These are phyloP conservation scores for Ophion costatus DNA, from an alignment of 2,888 invertebrate species.

Conservation along the genomic window DNA sequence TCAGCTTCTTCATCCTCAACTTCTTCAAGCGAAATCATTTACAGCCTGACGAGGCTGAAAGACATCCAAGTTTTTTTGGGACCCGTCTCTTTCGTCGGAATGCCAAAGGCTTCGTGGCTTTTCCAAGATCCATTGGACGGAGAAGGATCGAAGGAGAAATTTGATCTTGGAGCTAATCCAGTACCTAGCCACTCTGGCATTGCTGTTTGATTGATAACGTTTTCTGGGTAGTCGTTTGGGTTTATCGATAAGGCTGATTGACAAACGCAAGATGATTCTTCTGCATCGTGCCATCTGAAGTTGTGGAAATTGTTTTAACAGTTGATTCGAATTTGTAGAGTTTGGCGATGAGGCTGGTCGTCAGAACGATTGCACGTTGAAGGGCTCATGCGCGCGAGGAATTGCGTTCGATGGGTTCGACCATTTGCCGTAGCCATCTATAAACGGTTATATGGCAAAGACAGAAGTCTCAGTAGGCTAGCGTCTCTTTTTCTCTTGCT, in stretches of 20 bases:
- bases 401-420: slow-evolving; percentile 36
- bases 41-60: too few relatives aligned
- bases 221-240: too few relatives aligned
- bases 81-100: too few relatives aligned
- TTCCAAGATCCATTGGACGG: too few relatives aligned
- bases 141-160: too few relatives aligned
- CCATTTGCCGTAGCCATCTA: slow-evolving; percentile 64
- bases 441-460: slow-evolving; percentile 59
- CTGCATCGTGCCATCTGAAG: not conserved
- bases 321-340: not conserved
- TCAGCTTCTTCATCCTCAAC: not conserved
- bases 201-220: too few relatives aligned
- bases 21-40: not conserved
- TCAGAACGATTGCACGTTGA: not conserved
- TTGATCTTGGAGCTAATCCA: too few relatives aligned
- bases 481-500: slow-evolving; percentile 20
- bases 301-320: not conserved
- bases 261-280: not conserved
- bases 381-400: not conserved
- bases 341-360: not conserved
- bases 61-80: too few relatives aligned
- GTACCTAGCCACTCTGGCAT: too few relatives aligned
- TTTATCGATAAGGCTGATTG: too few relatives aligned
- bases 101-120: too few relatives aligned
- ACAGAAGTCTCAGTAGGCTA: slow-evolving; percentile 56